A percentile compares a stretch with the other conserved stretches of the same genome.
These are phyloP conservation scores for Pelagia noctiluca DNA, from an alignment of 30 jellyfish, hydroid and myxozoan genomes.

Conservation along the genomic window DNA sequence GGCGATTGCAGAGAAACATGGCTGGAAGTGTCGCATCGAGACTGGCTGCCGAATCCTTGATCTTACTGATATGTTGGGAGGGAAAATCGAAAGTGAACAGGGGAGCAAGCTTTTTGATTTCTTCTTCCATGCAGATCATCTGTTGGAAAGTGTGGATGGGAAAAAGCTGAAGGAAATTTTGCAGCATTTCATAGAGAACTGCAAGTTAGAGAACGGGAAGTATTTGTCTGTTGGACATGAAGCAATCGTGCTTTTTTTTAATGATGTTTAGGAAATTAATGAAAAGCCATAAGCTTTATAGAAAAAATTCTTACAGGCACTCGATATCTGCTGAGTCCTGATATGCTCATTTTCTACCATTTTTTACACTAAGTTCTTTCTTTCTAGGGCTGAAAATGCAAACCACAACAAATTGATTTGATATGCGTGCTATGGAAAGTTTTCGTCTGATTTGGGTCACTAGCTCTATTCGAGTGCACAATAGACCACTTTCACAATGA, in stretches of 20 bases:
- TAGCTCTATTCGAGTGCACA: too few species aligned
- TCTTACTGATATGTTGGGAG: conserved; percentile 40
- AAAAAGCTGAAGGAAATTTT: conserved; percentile 24
- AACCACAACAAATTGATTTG: too few species aligned
- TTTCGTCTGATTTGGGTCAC: too few species aligned
- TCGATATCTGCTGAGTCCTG: too few species aligned
- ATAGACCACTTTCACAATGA: too few species aligned
- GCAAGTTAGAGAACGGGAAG: conserved; percentile 17
- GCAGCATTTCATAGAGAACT: conserved; percentile 47
- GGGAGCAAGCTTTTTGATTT: conserved; percentile 65
- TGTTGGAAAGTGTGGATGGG: background rate
- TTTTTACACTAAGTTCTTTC: too few species aligned
- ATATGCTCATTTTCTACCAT: too few species aligned
- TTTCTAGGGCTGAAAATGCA: too few species aligned
- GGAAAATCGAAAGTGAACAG: conserved; percentile 4
- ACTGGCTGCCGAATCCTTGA: conserved; percentile 58
- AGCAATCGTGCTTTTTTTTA: conserved; percentile 20
- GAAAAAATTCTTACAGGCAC: too few species aligned
- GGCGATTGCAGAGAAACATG: conserved; percentile 43
- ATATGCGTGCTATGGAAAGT: too few species aligned
- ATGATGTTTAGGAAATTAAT: too few species aligned
- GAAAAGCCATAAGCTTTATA: too few species aligned
- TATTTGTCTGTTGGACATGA: conserved; percentile 41
- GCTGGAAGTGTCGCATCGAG: conserved; percentile 19
- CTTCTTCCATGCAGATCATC: conserved; percentile 65